Evolutionary conservation across 2,888 invertebrate species (phyloP).

Genomic region (Drosophila leonis): DNA sequence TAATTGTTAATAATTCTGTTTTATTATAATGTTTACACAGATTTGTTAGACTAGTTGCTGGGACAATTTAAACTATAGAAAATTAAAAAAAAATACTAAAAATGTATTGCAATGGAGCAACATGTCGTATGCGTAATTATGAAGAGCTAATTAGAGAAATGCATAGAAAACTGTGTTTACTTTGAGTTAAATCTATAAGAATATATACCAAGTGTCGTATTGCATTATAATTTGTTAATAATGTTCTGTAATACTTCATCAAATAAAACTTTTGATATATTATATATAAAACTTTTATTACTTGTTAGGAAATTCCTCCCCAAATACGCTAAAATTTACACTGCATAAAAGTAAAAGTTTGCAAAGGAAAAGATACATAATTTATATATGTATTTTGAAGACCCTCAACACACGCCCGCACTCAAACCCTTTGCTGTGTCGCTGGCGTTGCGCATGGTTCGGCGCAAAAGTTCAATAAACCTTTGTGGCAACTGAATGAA

Average conservation of each 20-base stretch:
- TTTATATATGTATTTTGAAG: conserved; percentile 1
- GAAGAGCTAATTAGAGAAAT: no score
- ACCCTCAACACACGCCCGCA: neutral
- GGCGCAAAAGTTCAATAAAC: conserved; percentile 52
- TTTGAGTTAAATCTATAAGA: neutral
- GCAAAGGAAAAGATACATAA: conserved; percentile 1
- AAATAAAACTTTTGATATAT: neutral
- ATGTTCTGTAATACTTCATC: neutral
- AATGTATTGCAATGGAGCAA: neutral
- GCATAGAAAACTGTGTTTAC: neutral
- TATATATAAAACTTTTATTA: neutral
- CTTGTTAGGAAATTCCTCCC: neutral
- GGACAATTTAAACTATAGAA: neutral
- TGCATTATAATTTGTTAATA: no score
- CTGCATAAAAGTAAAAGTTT: conserved; percentile 11
- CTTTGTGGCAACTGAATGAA: conserved; percentile 21
- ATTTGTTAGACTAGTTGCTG: neutral
- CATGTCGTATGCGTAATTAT: no score
- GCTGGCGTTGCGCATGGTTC: conserved; percentile 8
- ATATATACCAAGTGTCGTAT: neutral
- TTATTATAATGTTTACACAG: neutral
- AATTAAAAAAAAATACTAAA: neutral
- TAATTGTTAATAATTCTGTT: neutral
- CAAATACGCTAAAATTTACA: neutral
- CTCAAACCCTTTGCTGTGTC: neutral